These are phyloP conservation scores for Ctenopoma multispine DNA, from an alignment of 2,797 vertebrate species.

Conservation along the genomic window DNA sequence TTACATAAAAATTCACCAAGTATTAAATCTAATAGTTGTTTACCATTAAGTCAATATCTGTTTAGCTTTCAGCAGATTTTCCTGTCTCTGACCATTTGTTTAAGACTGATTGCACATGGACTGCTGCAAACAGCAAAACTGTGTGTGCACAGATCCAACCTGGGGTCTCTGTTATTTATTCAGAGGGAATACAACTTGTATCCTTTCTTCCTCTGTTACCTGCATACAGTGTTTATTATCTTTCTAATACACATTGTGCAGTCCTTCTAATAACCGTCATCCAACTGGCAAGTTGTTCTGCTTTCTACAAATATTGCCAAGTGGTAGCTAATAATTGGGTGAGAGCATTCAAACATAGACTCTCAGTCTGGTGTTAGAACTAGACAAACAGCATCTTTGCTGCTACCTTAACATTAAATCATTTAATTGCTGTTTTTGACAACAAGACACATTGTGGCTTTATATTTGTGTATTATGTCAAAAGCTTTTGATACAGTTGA, in stretches of 20 bases:
- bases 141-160: conserved; percentile 22
- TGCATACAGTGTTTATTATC: background rate
- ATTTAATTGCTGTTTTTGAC: background rate
- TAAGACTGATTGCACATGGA: conserved; percentile 40
- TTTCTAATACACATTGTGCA: background rate
- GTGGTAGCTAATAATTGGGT: background rate
- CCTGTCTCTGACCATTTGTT: conserved; percentile 44
- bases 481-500: background rate
- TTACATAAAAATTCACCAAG: conserved; percentile 31
- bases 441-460: background rate
- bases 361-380: background rate
- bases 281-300: conserved; percentile 8
- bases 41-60: conserved; percentile 56
- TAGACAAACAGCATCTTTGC: background rate
- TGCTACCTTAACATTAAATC: background rate
- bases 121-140: conserved; percentile 50
- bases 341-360: background rate
- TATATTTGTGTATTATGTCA: background rate
- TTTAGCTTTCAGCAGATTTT: conserved; percentile 44
- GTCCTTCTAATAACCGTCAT: background rate
- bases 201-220: conserved; percentile 18
- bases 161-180: conserved; percentile 22
- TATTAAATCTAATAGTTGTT: conserved; percentile 60
- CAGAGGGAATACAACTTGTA: conserved; percentile 10
- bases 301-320: background rate